Base-by-base conservation (phyloP, 1,140 invertebrate genomes). In the Micrasema longulum region DNA sequence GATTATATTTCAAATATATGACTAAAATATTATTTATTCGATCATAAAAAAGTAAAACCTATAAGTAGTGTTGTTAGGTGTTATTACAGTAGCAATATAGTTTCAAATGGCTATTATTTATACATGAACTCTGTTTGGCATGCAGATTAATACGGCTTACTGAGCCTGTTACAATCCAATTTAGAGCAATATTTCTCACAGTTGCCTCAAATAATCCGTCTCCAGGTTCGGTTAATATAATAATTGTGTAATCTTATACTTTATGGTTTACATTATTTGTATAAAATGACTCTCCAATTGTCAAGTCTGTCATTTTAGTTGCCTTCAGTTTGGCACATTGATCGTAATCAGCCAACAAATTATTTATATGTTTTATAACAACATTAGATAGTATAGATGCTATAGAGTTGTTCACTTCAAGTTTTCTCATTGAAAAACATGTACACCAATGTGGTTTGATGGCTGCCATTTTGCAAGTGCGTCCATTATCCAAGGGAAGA, bases 401-500 rank as follows among this genome's bases (percentile, higher is more conserved):
- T 4, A 83, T 76, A 0, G 76, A 77, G 76, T 89, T 84, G 10
- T 87, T 84, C 0, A 81, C 79, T 0, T 84, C 76, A 10, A 90
- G 76, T 71, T 88, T 87, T 45, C 80, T 79, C 9, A 85, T 87
- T 65, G 86, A 85, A 71, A 92, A 88, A 77, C 95, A 97, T 12
- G 92, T 92, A 78, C 95, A 97, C 90, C 92, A 96, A 76, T 95
- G 91, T 31, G 90, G 88, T 0, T 90, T 87, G 38, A 97, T 94
- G 0, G 85, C 88, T 0, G 94, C 94, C 53, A 85, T 82, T 23
- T 86, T 79, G 80, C 95, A 97, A 0, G 90, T 95, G 9, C 95
- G 83, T 43, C 88, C 86, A 14, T 80, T 80, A 0, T 92, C 88
- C 43, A 96, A 87, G 0, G 89, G 86, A 2, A 89, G 79, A 77